Conservation (phyloP, 2,888 invertebrate genomes). For the Nomada hirtipes region DNA sequence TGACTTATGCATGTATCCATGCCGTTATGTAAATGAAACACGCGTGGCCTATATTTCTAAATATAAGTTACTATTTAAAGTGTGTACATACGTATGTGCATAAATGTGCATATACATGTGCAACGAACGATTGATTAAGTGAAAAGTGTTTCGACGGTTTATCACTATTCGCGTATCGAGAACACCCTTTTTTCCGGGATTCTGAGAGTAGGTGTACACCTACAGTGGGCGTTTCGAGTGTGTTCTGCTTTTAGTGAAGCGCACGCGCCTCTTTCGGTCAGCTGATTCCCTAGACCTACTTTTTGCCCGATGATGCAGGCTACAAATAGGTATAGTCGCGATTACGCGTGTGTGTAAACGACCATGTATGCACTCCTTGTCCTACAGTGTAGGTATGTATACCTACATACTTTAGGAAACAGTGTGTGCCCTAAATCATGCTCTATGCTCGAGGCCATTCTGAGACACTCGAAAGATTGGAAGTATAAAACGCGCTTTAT, state of each 20-base stretch:
- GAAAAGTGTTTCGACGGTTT: conserved; percentile 16
- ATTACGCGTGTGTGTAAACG: conserved; percentile 26
- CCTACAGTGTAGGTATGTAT: conserved; percentile 44
- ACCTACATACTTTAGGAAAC: conserved; percentile 59
- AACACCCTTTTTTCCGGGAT: conserved; percentile 36
- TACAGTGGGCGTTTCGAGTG: conserved; percentile 65
- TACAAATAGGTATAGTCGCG: conserved; percentile 62
- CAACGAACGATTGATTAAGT: conserved; percentile 26
- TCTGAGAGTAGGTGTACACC: conserved; percentile 36
- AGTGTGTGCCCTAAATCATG: conserved; percentile 73
- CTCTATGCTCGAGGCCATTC: conserved; percentile 68
- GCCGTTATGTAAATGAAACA: conserved; percentile 5
- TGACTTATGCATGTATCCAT: background rate
- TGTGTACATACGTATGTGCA: background rate
- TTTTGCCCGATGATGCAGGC: conserved; percentile 75
- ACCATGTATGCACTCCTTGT: conserved; percentile 5
- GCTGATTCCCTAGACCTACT: conserved; percentile 83
- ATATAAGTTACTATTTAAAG: conserved; percentile 11
- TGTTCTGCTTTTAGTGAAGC: conserved; percentile 59
- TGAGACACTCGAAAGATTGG: conserved; percentile 30
- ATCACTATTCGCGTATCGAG: conserved; percentile 36
- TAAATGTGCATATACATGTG: background rate
- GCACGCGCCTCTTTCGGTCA: conserved; percentile 76
- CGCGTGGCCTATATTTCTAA: conserved; percentile 45
- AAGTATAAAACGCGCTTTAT: conserved; percentile 30